Conservation (phyloP, 1,140 invertebrate species). For the Eulimnadia texana region DNA sequence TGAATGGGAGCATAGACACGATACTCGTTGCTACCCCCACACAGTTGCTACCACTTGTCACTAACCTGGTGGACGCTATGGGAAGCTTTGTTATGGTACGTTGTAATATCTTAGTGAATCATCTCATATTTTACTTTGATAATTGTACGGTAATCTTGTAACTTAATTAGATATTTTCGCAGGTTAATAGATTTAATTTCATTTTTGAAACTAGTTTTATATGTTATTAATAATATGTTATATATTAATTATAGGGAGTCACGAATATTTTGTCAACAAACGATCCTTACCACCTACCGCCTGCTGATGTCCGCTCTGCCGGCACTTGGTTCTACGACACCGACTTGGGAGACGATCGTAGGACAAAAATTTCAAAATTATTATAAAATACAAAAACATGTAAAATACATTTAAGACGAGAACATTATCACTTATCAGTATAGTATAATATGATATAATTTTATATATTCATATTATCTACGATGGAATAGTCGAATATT, state of each 20-base stretch:
- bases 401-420: too few species aligned
- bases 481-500: too few species aligned
- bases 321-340: conserved; percentile 9
- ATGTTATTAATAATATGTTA: too few species aligned
- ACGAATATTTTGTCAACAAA: background rate
- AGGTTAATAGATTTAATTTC: too few species aligned
- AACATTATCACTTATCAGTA: too few species aligned
- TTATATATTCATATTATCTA: too few species aligned
- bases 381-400: too few species aligned
- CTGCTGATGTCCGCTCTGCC: background rate
- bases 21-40: background rate
- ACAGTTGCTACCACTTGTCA: conserved; percentile 5
- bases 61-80: conserved; percentile 2
- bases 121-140: background rate
- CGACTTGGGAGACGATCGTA: conserved; percentile 11
- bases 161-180: too few species aligned
- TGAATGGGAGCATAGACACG: background rate
- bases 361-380: too few species aligned
- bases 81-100: conserved; percentile 1
- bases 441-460: too few species aligned
- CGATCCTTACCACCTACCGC: conserved; percentile 1
- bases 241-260: conserved; percentile 9
- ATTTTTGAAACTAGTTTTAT: too few species aligned
- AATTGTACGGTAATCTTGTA: too few species aligned
- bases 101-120: background rate